These are phyloP conservation scores for Drosophila ironensis DNA, from an alignment of 1,140 invertebrate genomes.

Conservation along the genomic window DNA sequence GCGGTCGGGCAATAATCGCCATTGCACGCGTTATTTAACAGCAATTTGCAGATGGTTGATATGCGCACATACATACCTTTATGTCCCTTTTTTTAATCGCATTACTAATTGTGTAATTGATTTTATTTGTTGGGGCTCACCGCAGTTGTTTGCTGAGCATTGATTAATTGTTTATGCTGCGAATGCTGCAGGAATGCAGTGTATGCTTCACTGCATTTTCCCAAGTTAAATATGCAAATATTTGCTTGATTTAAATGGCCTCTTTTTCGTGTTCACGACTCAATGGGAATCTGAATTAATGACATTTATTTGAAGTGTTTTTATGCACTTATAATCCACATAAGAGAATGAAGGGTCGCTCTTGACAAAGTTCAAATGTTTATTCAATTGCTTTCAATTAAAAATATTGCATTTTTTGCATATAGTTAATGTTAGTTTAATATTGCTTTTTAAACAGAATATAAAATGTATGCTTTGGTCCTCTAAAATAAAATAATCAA, in stretches of 20 bases:
- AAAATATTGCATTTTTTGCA: too few species aligned
- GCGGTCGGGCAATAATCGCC: conserved; percentile 58
- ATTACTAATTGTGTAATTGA: conserved; percentile 46
- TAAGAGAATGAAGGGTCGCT: not conserved
- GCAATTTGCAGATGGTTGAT: conserved; percentile 28
- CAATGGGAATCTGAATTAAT: not conserved
- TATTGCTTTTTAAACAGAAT: too few species aligned
- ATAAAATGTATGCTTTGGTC: too few species aligned
- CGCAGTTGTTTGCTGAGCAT: conserved; percentile 14
- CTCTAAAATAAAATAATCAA: too few species aligned
- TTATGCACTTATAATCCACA: not conserved
- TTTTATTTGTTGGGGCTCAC: conserved; percentile 34
- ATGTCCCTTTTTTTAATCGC: conserved; percentile 13
- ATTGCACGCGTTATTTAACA: conserved; percentile 49
- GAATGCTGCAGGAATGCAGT: conserved; percentile 11
- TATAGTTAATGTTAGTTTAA: too few species aligned
- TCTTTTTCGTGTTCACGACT: not conserved
- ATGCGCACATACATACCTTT: too few species aligned
- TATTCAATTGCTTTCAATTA: not conserved
- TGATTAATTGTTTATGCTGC: conserved; percentile 31
- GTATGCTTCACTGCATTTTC: not conserved
- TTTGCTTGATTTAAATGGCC: conserved; percentile 1
- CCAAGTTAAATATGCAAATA: not conserved
- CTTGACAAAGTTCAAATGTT: not conserved
- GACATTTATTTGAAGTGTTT: not conserved